A percentile compares a stretch with the other conserved stretches of the same genome.
phyloP scores from a whole-genome alignment of 2,113 vertebrate genomes.

The Brachyhypopomus occidentalis region DNA sequence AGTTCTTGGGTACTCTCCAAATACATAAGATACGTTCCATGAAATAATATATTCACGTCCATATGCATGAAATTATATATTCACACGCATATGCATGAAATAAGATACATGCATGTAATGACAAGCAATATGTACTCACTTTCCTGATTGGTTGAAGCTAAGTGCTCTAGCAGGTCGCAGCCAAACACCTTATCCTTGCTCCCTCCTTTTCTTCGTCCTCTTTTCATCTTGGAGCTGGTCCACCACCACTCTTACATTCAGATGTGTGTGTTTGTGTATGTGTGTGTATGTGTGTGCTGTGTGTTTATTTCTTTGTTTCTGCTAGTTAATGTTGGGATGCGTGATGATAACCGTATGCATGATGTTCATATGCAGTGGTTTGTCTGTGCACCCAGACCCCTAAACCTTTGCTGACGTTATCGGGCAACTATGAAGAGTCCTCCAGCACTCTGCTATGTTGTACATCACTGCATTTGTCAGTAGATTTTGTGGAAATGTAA shows the following conservation, averaged over 20 bases:
- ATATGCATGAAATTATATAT: too few species aligned
- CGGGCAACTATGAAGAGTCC: background rate
- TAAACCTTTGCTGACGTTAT: conserved; percentile 22
- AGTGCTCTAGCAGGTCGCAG: conserved; percentile 86
- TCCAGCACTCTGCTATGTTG: conserved; percentile 52
- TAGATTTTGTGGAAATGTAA: background rate
- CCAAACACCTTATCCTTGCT: conserved; percentile 89
- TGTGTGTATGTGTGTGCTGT: background rate
- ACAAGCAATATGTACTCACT: conserved; percentile 71
- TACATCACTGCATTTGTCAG: conserved; percentile 3
- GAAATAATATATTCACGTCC: background rate
- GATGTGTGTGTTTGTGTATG: conserved; percentile 20
- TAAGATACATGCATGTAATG: too few species aligned
- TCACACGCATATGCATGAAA: too few species aligned
- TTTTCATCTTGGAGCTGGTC: conserved; percentile 75
- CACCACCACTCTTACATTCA: conserved; percentile 63
- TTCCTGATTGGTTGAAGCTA: conserved; percentile 79
- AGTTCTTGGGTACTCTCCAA: background rate
- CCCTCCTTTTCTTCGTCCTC: conserved; percentile 80
- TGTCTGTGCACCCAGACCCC: conserved; percentile 7
- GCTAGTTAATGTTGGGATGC: conserved; percentile 39
- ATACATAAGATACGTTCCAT: background rate
- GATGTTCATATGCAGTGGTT: conserved; percentile 44
- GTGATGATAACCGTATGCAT: conserved; percentile 1
- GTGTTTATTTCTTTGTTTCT: conserved; percentile 9